Base-by-base conservation (phyloP, 2,888 invertebrate species). In the Hydraecia micacea region DNA sequence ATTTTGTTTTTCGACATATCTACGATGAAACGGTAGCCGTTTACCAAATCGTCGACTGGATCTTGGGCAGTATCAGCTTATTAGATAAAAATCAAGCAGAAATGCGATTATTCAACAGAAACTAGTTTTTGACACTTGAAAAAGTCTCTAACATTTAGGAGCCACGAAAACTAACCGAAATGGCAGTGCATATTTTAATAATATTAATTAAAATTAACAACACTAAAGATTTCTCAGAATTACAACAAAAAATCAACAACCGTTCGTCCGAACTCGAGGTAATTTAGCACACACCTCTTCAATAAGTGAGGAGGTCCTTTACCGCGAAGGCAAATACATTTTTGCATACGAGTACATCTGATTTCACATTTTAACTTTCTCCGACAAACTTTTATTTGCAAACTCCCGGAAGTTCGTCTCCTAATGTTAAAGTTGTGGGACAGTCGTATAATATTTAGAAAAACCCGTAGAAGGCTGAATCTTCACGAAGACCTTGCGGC, bases 341-440 rank as follows among this genome's bases (percentile, higher is more conserved):
- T 88, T 90, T 90, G 89, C 90, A 90, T 89, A 86, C 88, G 88
- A 89, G 86, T 91, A 90, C 91, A 92, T 77, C 62, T 79, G 93
- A 94, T 95, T 95, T 95, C 94, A 94, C 94, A 93, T 94, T 93
- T 85, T 89, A 81, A 94, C 95, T 95, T 95, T 95, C 95, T 92
- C 94, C 91, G 74, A 62, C 89, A 86, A 86, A 90, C 13, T 92
- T 92, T 92, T 93, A 92, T 92, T 91, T 91, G 89, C 88, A 85
- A 87, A 67, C 65, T 89, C 84, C 84, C 90, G 90, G 91, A 90
- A 90, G 89, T 89, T 83, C 73, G 78, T 73, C 86, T 83, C 84
- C 80, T 86, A 76, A 82, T 82, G 76, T 80, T 81, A 75, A 77
- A 77, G 74, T 80, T 77, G 78, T 80, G 80, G 81, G 82, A 84